Conservation (phyloP, 2,113 vertebrate genomes). For the Cepphus grylle region DNA sequence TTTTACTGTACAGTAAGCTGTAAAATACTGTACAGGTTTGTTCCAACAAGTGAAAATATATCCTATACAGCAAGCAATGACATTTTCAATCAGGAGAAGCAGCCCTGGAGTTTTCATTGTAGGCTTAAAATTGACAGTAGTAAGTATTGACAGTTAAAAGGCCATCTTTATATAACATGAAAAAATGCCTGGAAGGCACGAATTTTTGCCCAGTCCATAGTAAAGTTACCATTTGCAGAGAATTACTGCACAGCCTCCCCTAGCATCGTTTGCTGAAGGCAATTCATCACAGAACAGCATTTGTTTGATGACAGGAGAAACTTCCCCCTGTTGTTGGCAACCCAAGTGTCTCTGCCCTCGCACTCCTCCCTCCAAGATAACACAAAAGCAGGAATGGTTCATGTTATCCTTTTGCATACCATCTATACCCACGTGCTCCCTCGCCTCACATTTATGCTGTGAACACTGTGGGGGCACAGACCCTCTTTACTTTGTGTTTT, state of each 20-base stretch:
- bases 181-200: not conserved
- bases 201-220: not conserved
- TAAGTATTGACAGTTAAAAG: not conserved
- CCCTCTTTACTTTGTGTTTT: not conserved
- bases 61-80: not conserved
- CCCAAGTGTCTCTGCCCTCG: not conserved
- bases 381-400: not conserved
- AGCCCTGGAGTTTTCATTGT: not conserved
- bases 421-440: no score
- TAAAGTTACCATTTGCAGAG: not conserved
- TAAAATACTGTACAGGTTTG: not conserved
- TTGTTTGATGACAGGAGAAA: not conserved
- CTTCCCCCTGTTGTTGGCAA: not conserved
- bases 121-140: not conserved
- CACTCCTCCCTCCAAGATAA: not conserved
- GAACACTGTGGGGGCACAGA: rapidly evolving
- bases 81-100: not conserved
- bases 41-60: not conserved
- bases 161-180: not conserved
- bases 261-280: not conserved
- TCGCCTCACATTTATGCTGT: rapidly evolving
- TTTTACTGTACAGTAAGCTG: not conserved
- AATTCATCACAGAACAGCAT: not conserved
- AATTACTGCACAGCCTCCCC: not conserved
- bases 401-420: rapidly evolving